phyloP scores from a whole-genome alignment of 2,797 vertebrate species.

The Oryzias sinensis region DNA sequence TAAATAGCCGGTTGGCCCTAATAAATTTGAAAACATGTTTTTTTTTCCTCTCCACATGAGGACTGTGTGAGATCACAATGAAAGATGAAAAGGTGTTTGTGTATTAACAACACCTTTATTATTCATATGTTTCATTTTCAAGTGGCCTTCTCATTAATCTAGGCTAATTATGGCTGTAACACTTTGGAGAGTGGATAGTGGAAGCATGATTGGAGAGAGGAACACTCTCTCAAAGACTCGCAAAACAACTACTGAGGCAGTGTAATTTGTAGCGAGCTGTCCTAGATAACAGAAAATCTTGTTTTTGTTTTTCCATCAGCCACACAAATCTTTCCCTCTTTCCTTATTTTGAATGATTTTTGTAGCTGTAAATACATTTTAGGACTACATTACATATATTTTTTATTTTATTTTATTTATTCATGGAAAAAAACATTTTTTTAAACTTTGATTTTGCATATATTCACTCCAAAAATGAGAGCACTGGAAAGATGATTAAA shows the following conservation, averaged over 20 bases:
- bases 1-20: constrained; percentile 52
- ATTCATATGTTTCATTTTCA: constrained; percentile 68
- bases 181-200: constrained; percentile 59
- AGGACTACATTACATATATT: background rate
- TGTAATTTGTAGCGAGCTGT: constrained; percentile 52
- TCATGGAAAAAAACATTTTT: background rate
- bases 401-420: background rate
- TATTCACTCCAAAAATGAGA: constrained; percentile 14
- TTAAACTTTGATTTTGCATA: constrained; percentile 1
- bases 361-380: constrained; percentile 1
- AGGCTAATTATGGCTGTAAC: constrained; percentile 72
- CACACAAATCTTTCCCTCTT: constrained; percentile 15
- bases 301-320: constrained; percentile 18
- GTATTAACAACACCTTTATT: constrained; percentile 67
- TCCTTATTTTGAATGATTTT: constrained; percentile 9
- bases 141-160: constrained; percentile 70
- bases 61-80: constrained; percentile 39
- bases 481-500: constrained; percentile 34
- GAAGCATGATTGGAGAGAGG: constrained; percentile 61
- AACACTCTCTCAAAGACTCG: constrained; percentile 44
- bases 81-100: constrained; percentile 68
- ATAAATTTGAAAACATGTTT: constrained; percentile 52
- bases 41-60: constrained; percentile 39
- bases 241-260: constrained; percentile 50
- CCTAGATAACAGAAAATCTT: constrained; percentile 51